phyloP scores from a whole-genome alignment of 37 sponge, comb jelly and placozoan genomes.

The Halichondria panicea region DNA sequence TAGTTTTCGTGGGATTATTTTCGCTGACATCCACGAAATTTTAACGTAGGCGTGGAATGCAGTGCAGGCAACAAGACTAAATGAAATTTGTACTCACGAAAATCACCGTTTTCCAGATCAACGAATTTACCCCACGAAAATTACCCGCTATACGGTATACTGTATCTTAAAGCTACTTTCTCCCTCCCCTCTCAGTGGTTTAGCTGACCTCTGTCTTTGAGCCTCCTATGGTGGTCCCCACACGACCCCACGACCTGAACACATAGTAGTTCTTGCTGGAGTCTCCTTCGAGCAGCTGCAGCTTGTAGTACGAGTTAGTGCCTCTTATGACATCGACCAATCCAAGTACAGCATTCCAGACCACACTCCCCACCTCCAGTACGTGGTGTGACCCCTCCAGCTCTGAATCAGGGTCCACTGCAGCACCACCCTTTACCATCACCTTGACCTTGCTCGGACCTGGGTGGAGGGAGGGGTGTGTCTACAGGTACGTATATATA shows the following conservation, averaged over 20 bases:
- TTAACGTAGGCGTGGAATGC: no score
- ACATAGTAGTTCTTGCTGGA: slow-evolving; percentile 50
- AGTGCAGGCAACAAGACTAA: no score
- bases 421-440: slow-evolving; percentile 87
- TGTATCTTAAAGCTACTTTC: no score
- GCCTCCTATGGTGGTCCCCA: slow-evolving; percentile 95
- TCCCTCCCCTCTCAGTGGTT: no score
- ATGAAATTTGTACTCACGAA: no score
- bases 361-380: slow-evolving; percentile 49
- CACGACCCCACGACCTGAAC: slow-evolving; percentile 97
- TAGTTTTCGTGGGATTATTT: no score
- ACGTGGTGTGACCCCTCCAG: slow-evolving; percentile 84
- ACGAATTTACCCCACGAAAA: no score
- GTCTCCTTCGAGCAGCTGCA: slow-evolving; percentile 91
- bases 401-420: slow-evolving; percentile 88
- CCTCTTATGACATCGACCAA: slow-evolving; percentile 89
- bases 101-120: no score
- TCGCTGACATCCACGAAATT: no score
- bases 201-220: slow-evolving; percentile 81
- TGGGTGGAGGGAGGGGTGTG: no score
- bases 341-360: slow-evolving; percentile 96
- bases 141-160: no score
- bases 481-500: no score
- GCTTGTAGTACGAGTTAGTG: slow-evolving; percentile 97
- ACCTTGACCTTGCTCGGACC: slow-evolving; percentile 66